These are phyloP conservation scores for Macroteleia sp. DNA, from an alignment of 2,888 invertebrate species.

Conservation along the genomic window DNA sequence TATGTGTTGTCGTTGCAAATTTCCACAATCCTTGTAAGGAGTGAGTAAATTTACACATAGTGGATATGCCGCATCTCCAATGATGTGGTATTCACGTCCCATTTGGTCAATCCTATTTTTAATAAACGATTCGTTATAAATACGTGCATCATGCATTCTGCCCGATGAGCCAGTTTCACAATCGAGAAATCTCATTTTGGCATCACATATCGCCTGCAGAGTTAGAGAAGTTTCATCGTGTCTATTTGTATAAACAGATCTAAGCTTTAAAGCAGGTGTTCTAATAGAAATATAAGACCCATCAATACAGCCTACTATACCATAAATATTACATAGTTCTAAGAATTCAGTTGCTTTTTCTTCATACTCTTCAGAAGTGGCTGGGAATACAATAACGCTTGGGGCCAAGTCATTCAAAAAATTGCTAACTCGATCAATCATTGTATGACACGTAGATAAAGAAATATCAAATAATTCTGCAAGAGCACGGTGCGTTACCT, in stretches of 20 bases:
- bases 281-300: slow-evolving; percentile 1
- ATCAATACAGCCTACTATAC: neutral
- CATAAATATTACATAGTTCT: neutral
- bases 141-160: slow-evolving; percentile 1
- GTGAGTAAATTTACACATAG: neutral
- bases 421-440: neutral
- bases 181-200: slow-evolving; percentile 3
- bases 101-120: slow-evolving; percentile 4
- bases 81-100: slow-evolving; percentile 5
- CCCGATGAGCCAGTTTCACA: slow-evolving; percentile 2
- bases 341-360: neutral
- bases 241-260: slow-evolving; percentile 1
- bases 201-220: slow-evolving; percentile 8
- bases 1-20: neutral
- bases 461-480: neutral
- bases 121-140: neutral
- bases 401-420: neutral
- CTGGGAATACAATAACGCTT: neutral
- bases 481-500: neutral
- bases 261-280: neutral
- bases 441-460: neutral
- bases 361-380: neutral
- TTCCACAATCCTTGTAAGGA: slow-evolving; percentile 1
- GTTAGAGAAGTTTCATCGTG: slow-evolving; percentile 11
- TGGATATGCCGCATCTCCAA: slow-evolving; percentile 8